Conservation (phyloP, 2,888 invertebrate genomes). For the Yponomeuta evonymella region DNA sequence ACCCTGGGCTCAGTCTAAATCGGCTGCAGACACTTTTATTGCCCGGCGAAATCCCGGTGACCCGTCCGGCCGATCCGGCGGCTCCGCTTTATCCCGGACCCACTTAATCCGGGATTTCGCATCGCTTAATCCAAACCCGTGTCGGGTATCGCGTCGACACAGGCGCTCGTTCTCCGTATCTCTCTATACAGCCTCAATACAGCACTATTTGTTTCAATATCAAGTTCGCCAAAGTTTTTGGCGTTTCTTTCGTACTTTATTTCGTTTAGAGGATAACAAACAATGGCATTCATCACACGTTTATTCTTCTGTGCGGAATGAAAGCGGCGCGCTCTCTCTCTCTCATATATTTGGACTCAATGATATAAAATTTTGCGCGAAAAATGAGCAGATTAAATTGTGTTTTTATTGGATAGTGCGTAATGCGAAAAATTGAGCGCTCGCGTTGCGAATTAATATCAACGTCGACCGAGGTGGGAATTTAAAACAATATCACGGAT, state of each 20-base stretch:
- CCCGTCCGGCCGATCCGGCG: slow-evolving; percentile 64
- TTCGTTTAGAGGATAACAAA: neutral
- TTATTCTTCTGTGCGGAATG: neutral
- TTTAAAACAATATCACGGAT: slow-evolving; percentile 25
- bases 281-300: neutral
- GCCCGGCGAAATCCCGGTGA: slow-evolving; percentile 71
- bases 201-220: neutral
- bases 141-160: slow-evolving; percentile 78
- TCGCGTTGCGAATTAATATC: slow-evolving; percentile 65
- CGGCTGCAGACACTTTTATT: slow-evolving; percentile 78
- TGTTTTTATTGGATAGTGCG: slow-evolving; percentile 70
- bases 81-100: slow-evolving; percentile 64
- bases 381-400: slow-evolving; percentile 76
- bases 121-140: slow-evolving; percentile 80
- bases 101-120: slow-evolving; percentile 75
- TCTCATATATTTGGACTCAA: slow-evolving; percentile 64
- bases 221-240: neutral
- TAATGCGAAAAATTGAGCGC: slow-evolving; percentile 73
- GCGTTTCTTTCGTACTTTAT: neutral
- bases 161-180: neutral
- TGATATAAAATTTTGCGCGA: slow-evolving; percentile 73
- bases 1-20: slow-evolving; percentile 68
- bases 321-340: slow-evolving; percentile 22
- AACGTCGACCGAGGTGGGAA: slow-evolving; percentile 30
- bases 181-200: neutral